Base-by-base conservation (phyloP, 1,140 invertebrate species). In the Caenorhabditis inopinata region DNA sequence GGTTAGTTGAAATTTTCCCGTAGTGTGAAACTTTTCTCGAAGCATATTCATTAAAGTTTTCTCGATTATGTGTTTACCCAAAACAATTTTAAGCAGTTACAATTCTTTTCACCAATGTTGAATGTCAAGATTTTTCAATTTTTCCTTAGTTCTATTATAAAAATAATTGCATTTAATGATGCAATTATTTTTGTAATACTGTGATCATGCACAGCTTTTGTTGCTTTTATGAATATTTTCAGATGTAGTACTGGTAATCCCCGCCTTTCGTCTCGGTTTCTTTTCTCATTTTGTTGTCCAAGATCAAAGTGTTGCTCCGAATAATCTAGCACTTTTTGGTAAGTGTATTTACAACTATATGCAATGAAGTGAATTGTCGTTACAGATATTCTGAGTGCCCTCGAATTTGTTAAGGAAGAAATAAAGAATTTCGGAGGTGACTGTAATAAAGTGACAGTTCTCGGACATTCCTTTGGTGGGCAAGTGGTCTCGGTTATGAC, bases 261-360 rank as follows among this genome's bases (percentile, higher is more conserved):
- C 46, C 25, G 77, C 35, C 16, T 78, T 78, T 27, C 77, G 77
- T 46, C 77, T 78, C 25, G 77, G 77, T n/a, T 27, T 78, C 14
- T 58, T 78, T 23, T 51, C 51, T 21, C 53, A 45, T 42, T 49
- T 78, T 6, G 51, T 46, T 6, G 47, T 78, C 18, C 14, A 14
- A 29, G 51, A 73, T 78, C 46, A 78, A 14, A 35, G 32, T 68
- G 23, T 68, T 49, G 53, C 49, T 16, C 53, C 51, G 4, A 46
- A 45, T 9, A 68, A 78, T 45, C 18, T 78, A n/a, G 51, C 53
- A 29, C 14, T 68, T 68, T 68, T 68, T 73, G 77, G 77, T 68
- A 48, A 53, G 12, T 21, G n/a, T 23, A 53, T 53, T 53, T 27
- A 11, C 49, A 53, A 53, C n/a, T 23, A 53, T n/a, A n/a, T n/a